Percentiles rank a stretch among this genome's conserved stretches.
Evolutionary conservation across 92 coral and sea anemone genomes (phyloP).

Genomic region (Epizoanthus scotinus): DNA sequence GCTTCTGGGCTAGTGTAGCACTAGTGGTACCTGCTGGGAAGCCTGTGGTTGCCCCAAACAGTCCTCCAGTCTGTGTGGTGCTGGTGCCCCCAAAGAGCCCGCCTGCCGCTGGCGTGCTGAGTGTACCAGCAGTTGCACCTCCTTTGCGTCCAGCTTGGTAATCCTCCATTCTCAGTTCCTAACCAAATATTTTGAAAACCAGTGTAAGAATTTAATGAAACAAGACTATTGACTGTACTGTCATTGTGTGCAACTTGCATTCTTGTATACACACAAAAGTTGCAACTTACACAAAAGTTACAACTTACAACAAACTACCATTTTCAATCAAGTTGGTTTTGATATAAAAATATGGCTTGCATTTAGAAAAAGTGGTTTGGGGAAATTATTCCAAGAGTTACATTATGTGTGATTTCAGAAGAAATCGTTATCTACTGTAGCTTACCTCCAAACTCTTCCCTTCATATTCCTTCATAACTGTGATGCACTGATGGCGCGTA

Average conservation of each 20-base stretch:
- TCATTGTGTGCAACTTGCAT: too few relatives aligned
- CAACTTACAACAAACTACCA: too few relatives aligned
- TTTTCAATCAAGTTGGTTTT: too few relatives aligned
- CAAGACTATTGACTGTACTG: too few relatives aligned
- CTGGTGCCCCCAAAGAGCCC: constrained; percentile 61
- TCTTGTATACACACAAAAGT: too few relatives aligned
- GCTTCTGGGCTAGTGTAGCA: constrained; percentile 48
- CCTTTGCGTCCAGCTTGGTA: constrained; percentile 90
- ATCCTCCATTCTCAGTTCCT: constrained; percentile 97
- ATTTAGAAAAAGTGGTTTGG: too few relatives aligned
- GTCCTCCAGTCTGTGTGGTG: constrained; percentile 38
- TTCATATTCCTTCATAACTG: constrained; percentile 92
- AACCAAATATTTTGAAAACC: background rate
- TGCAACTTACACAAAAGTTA: too few relatives aligned
- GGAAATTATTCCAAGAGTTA: background rate
- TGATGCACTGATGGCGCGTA: constrained; percentile 92
- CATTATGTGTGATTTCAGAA: too few relatives aligned
- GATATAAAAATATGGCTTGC: too few relatives aligned
- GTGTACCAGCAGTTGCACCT: constrained; percentile 65
- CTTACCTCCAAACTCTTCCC: constrained; percentile 90
- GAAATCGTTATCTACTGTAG: background rate
- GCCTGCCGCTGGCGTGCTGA: constrained; percentile 49
- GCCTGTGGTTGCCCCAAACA: constrained; percentile 39
- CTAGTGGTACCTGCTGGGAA: constrained; percentile 49
- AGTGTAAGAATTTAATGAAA: background rate